A percentile compares a stretch with the other conserved stretches of the same genome.
Evolutionary conservation across 2,888 invertebrate genomes (phyloP).

Genomic region (Siphlonurus alternatus): DNA sequence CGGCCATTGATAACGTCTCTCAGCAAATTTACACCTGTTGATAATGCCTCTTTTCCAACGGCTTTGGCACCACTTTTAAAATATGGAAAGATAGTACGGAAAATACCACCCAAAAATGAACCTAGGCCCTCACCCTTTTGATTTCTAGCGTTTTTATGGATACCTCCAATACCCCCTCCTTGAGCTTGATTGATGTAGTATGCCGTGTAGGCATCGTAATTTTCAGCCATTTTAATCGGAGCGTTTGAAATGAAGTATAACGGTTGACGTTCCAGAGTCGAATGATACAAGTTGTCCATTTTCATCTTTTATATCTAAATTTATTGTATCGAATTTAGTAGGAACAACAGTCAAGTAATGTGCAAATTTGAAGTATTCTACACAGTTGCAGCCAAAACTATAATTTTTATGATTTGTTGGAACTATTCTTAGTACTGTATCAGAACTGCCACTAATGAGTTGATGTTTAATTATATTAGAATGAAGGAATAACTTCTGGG

Average conservation of each 20-base stretch:
- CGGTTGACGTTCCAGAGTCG: not conserved
- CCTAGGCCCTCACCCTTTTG: conserved; percentile 13
- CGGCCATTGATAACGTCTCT: conserved; percentile 5
- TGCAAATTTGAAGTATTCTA: too few species aligned
- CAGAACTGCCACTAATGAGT: conserved; percentile 16
- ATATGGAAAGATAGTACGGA: conserved; percentile 10
- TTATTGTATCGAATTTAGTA: not conserved
- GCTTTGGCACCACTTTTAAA: conserved; percentile 10
- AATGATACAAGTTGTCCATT: not conserved
- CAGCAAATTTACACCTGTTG: conserved; percentile 8
- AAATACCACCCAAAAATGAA: conserved; percentile 13
- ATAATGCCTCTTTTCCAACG: conserved; percentile 10
- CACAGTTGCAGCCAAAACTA: too few species aligned
- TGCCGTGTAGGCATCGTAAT: too few species aligned
- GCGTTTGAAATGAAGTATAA: not conserved
- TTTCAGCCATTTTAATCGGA: not conserved
- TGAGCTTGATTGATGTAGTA: too few species aligned
- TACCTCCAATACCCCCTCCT: conserved; percentile 8
- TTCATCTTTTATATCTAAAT: not conserved
- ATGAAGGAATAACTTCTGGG: conserved; percentile 15
- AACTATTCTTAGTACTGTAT: conserved; percentile 18
- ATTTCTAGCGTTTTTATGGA: conserved; percentile 9
- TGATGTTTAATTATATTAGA: conserved; percentile 17
- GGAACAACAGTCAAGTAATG: too few species aligned
- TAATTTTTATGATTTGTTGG: too few species aligned